phyloP scores from a whole-genome alignment of 1,140 invertebrate species.

The Magallana angulata region DNA sequence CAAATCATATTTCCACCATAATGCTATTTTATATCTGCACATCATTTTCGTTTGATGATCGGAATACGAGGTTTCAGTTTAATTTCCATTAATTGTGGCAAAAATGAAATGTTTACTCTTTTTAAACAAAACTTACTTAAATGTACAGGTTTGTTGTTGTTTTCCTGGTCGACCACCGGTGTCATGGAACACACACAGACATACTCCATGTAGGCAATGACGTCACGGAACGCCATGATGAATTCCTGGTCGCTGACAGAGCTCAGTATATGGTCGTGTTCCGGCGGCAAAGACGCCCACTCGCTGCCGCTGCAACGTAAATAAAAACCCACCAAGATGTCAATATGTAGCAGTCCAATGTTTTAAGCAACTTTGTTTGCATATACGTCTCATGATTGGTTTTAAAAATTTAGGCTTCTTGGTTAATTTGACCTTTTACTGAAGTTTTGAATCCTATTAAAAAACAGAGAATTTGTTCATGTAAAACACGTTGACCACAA shows the following conservation, averaged over 20 bases:
- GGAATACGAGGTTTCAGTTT: not conserved
- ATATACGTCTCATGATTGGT: too few relatives aligned
- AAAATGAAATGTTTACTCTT: too few relatives aligned
- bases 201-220: conserved; percentile 37
- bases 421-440: too few relatives aligned
- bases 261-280: not conserved
- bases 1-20: not conserved
- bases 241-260: not conserved
- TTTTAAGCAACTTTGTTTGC: too few relatives aligned
- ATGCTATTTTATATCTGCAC: too few relatives aligned
- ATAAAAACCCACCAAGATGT: too few relatives aligned
- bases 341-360: too few relatives aligned
- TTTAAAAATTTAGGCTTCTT: too few relatives aligned
- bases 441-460: too few relatives aligned
- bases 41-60: not conserved
- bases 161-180: not conserved
- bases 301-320: not conserved
- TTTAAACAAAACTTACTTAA: not conserved
- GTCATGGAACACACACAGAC: conserved; percentile 38
- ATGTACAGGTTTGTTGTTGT: not conserved
- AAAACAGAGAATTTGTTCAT: too few relatives aligned
- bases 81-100: too few relatives aligned
- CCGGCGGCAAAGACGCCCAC: conserved; percentile 7
- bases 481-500: too few relatives aligned
- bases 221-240: conserved; percentile 41